Evolutionary conservation across 2,113 vertebrate species (phyloP), one percentile per base, ranked within the genome.

Genomic region (Halcyon malimbica): DNA sequence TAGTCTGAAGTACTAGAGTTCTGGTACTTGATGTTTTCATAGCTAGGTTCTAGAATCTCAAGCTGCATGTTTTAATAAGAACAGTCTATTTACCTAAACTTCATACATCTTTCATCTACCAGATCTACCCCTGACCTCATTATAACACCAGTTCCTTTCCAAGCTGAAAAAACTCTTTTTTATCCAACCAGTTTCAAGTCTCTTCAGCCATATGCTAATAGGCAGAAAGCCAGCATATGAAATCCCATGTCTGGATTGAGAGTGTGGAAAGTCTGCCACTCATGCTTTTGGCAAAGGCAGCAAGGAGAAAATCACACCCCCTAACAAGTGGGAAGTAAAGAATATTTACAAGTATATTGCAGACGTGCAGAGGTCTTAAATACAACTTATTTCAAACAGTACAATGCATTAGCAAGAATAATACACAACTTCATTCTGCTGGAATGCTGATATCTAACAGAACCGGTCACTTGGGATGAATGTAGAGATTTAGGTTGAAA

Each of bases 191-290:
- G 15, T 93, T 97, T 90, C 56, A 70, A 83, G 26, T 60, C 20
- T 93, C 35, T 93, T 92, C 53, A 79, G 57, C 77, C 83, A 73
- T 90, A 92, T 95, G 92, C 31, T 91, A 79, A 76, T 57, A 70
- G 69, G 57, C 83, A 87, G 69, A 87, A 84, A 84, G 83, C 68
- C 83, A 86, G 69, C 33, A 11, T 74, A 50, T 80, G 75, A 92
- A 84, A 92, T 88, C 82, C 71, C 29, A 8, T 83, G 83, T 90
- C 83, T 94, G 39, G 42, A 91, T 69, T 91, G 60, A 78, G 70
- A 78, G 70, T 39, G 62, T 83, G 81, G 71, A 90, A 89, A 90
- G 90, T 93, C 95, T 96, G 86, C 93, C 92, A 84, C 79, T 96
- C 90, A 64, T 56, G 33, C 56, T 78, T 93, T 93, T 96, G 88